Evolutionary conservation across 2,888 invertebrate genomes (phyloP).

Genomic region (Pachycephus smyrnensis): DNA sequence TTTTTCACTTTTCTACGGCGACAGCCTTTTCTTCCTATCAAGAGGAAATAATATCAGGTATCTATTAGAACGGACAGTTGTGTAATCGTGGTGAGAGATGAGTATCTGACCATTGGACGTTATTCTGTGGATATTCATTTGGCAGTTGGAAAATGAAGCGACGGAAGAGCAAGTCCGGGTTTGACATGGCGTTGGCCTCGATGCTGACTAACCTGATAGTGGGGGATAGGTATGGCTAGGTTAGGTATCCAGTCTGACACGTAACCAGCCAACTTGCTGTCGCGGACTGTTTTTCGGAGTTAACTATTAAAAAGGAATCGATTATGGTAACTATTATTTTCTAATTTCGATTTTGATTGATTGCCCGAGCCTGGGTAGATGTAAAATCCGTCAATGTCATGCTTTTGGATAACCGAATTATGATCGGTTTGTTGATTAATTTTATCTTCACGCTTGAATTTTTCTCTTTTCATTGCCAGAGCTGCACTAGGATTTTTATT

Average conservation of each 20-base stretch:
- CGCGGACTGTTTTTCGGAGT: neutral
- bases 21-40: neutral
- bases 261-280: neutral
- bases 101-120: neutral
- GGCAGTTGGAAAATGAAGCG: neutral
- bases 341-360: neutral
- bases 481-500: neutral
- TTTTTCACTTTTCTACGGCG: neutral
- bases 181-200: neutral
- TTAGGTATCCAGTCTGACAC: neutral
- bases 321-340: neutral
- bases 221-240: neutral
- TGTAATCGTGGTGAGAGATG: neutral
- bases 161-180: neutral
- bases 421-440: neutral
- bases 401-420: neutral
- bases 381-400: neutral
- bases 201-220: neutral
- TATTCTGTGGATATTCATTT: neutral
- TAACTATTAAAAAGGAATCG: neutral
- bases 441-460: neutral
- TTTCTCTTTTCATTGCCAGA: neutral
- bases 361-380: neutral
- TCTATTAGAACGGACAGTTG: neutral
- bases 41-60: neutral